A percentile compares a stretch with the other conserved stretches of the same genome.
phyloP scores from a whole-genome alignment of 2,113 vertebrate genomes.

The Setophaga kirtlandii region DNA sequence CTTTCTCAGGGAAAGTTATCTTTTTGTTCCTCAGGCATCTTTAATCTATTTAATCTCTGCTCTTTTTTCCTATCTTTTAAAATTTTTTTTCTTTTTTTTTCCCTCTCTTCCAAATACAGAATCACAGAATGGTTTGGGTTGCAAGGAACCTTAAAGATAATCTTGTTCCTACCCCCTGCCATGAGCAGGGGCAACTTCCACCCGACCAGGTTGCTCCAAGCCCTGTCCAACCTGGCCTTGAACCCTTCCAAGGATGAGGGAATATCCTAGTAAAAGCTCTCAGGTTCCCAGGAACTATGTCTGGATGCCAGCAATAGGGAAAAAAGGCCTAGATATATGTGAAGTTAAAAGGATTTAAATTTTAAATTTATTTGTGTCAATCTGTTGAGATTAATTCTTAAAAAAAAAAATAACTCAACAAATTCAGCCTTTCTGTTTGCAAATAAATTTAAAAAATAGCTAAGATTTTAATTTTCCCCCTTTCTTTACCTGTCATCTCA shows the following conservation, averaged over 20 bases:
- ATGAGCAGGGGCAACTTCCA: neutral
- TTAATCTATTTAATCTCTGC: neutral
- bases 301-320: neutral
- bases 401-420: too few relatives aligned
- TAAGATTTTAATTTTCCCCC: neutral
- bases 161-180: neutral
- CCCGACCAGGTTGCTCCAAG: accelerated
- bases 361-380: neutral
- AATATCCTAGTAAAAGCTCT: neutral
- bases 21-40: neutral
- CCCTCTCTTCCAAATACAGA: neutral
- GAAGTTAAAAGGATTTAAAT: neutral
- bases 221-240: too few relatives aligned
- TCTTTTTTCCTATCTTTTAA: too few relatives aligned
- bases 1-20: neutral
- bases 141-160: neutral
- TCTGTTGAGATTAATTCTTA: neutral
- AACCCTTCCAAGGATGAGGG: neutral
- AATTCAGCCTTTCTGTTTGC: neutral
- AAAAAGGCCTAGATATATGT: neutral
- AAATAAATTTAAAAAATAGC: neutral
- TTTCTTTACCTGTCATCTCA: neutral
- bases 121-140: neutral
- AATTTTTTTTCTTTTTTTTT: neutral
- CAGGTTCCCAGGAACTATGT: neutral